Conservation (phyloP, 2,797 vertebrate species). For the Melanotaenia boesemani region DNA sequence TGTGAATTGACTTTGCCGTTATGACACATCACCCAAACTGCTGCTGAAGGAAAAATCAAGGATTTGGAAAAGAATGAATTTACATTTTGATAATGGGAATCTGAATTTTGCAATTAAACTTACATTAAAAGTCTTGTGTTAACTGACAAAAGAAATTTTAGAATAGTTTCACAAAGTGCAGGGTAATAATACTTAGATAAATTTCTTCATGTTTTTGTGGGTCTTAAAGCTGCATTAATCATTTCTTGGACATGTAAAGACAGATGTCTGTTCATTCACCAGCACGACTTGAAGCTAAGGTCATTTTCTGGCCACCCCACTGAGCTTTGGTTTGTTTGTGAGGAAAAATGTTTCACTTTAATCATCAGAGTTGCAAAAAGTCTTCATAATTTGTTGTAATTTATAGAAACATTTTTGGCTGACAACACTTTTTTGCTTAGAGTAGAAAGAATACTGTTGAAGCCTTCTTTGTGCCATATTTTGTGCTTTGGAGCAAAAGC, state of each 20-base stretch:
- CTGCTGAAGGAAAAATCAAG: constrained; percentile 34
- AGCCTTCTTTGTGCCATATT: neutral
- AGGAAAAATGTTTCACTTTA: constrained; percentile 1
- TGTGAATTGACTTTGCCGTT: constrained; percentile 53
- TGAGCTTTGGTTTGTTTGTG: neutral
- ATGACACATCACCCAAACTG: constrained; percentile 31
- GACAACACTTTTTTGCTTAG: neutral
- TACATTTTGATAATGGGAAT: constrained; percentile 43
- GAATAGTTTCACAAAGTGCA: constrained; percentile 36
- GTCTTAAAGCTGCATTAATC: constrained; percentile 48
- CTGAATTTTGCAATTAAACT: constrained; percentile 53
- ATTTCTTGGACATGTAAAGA: neutral
- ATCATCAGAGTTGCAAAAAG: neutral
- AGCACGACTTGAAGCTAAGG: neutral
- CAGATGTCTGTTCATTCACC: constrained; percentile 5
- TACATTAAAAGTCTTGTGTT: constrained; percentile 37
- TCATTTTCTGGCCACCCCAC: neutral
- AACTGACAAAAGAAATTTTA: constrained; percentile 38
- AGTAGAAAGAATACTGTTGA: neutral
- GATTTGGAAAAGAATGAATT: constrained; percentile 44
- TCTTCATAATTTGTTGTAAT: neutral
- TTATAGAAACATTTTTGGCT: neutral
- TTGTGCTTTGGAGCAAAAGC: neutral
- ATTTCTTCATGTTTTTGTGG: neutral
- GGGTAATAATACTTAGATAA: constrained; percentile 33